phyloP scores from a whole-genome alignment of 2,888 invertebrate species.

The Griposia aprilina region DNA sequence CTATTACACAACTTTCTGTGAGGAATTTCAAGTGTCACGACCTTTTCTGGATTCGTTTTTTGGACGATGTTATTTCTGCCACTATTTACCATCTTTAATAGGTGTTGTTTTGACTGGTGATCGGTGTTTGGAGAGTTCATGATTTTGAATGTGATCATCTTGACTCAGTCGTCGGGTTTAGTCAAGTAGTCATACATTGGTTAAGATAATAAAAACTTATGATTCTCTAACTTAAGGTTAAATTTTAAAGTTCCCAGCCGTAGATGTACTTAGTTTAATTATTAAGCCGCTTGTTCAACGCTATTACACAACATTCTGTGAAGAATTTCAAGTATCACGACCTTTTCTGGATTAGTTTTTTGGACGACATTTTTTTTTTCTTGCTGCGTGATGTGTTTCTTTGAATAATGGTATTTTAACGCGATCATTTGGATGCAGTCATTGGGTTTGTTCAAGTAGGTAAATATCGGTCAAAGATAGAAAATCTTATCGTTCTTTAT shows the following conservation, averaged over 20 bases:
- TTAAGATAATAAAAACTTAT: neutral
- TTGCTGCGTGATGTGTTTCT: neutral
- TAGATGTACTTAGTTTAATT: too few relatives aligned
- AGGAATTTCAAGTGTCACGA: conserved; percentile 55
- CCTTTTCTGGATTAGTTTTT: conserved; percentile 37
- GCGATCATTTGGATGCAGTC: neutral
- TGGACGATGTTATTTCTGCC: neutral
- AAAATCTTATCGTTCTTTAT: neutral
- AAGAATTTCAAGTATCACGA: conserved; percentile 53
- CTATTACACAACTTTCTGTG: conserved; percentile 73
- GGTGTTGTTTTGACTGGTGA: conserved; percentile 18
- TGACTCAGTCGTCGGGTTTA: neutral
- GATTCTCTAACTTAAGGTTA: too few relatives aligned
- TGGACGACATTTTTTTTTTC: neutral
- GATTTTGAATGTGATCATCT: neutral
- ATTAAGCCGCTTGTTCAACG: conserved; percentile 75
- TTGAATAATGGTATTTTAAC: neutral
- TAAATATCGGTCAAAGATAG: neutral
- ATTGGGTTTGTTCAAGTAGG: neutral
- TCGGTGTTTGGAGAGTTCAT: too few relatives aligned
- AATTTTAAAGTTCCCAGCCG: too few relatives aligned
- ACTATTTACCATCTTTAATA: too few relatives aligned
- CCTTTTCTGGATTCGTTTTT: conserved; percentile 47
- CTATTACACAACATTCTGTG: conserved; percentile 67
- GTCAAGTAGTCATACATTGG: neutral